These are phyloP conservation scores for Lepidostoma basale DNA, from an alignment of 1,140 invertebrate genomes.

Conservation along the genomic window DNA sequence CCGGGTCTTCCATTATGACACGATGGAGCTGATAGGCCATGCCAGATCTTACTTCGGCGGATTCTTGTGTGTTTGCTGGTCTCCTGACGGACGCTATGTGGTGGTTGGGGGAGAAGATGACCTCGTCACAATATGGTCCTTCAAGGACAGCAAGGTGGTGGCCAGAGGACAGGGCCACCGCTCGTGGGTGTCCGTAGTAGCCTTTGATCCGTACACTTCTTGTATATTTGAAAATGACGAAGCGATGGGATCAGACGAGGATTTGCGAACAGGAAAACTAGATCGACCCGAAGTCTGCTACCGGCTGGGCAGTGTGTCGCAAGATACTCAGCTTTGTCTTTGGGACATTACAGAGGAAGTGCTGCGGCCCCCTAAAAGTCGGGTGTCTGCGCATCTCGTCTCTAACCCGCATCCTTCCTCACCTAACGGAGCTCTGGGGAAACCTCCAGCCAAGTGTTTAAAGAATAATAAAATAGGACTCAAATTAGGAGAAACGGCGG, in stretches of 20 bases:
- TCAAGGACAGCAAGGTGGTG: conserved; percentile 90
- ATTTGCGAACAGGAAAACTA: conserved; percentile 52
- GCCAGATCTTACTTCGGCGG: conserved; percentile 97
- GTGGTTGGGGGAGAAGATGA: conserved; percentile 99
- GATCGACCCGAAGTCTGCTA: conserved; percentile 72
- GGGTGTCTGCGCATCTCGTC: conserved; percentile 55
- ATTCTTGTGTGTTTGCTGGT: conserved; percentile 95
- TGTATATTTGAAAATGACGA: conserved; percentile 63
- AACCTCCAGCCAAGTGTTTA: conserved; percentile 46
- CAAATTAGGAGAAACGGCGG: conserved; percentile 48
- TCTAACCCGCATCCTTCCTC: conserved; percentile 49
- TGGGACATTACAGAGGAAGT: conserved; percentile 99
- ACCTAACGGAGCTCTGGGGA: conserved; percentile 54
- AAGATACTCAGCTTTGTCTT: conserved; percentile 96
- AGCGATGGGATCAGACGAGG: conserved; percentile 57
- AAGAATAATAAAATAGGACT: conserved; percentile 46
- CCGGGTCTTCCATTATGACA: conserved; percentile 95
- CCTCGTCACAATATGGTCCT: conserved; percentile 96
- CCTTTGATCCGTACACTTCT: conserved; percentile 90
- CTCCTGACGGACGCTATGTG: conserved; percentile 93
- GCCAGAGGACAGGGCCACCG: conserved; percentile 93
- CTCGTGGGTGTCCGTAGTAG: conserved; percentile 97
- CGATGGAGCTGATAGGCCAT: conserved; percentile 91
- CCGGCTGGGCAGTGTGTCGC: conserved; percentile 94
- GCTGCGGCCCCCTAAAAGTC: conserved; percentile 67